A percentile compares a stretch with the other conserved stretches of the same genome.
Evolutionary conservation across 2,888 invertebrate species (phyloP).

Genomic region (Nephrocerus scutellatus): DNA sequence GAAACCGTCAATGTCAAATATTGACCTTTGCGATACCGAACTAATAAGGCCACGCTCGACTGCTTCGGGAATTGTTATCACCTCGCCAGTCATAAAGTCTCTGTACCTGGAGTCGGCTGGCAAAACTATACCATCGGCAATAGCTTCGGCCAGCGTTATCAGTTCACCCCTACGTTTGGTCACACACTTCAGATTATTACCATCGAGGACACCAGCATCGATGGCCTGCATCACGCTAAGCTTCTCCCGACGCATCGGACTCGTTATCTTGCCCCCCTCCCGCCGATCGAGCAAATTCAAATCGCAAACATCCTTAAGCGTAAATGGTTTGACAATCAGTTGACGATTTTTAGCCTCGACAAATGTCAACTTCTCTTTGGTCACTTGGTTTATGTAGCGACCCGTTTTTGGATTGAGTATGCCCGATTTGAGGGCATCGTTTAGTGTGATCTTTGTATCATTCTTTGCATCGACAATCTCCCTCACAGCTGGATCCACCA

Average conservation of each 20-base stretch:
- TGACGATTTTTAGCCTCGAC: constrained; percentile 76
- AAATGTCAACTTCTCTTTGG: constrained; percentile 69
- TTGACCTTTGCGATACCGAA: constrained; percentile 77
- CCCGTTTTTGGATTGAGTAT: constrained; percentile 77
- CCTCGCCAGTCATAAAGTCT: constrained; percentile 66
- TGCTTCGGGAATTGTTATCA: constrained; percentile 75
- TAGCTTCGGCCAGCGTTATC: constrained; percentile 76
- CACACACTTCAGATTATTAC: constrained; percentile 74
- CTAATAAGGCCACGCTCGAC: constrained; percentile 83
- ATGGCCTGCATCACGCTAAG: constrained; percentile 80
- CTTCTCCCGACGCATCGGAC: constrained; percentile 69
- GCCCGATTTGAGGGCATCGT: constrained; percentile 70
- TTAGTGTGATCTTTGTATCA: constrained; percentile 72
- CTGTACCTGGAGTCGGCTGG: constrained; percentile 66
- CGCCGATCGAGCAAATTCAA: constrained; percentile 66
- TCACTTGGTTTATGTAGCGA: constrained; percentile 67
- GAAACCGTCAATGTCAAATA: constrained; percentile 89
- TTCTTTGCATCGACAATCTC: constrained; percentile 80
- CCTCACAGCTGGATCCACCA: constrained; percentile 69
- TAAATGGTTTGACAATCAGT: constrained; percentile 80
- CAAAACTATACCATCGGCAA: constrained; percentile 71
- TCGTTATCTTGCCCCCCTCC: constrained; percentile 67
- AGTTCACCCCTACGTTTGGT: constrained; percentile 73
- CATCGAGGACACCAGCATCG: constrained; percentile 78
- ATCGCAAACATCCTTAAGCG: constrained; percentile 83